Conservation (phyloP, 2,888 invertebrate genomes). For the Cerceris ruficornis region DNA sequence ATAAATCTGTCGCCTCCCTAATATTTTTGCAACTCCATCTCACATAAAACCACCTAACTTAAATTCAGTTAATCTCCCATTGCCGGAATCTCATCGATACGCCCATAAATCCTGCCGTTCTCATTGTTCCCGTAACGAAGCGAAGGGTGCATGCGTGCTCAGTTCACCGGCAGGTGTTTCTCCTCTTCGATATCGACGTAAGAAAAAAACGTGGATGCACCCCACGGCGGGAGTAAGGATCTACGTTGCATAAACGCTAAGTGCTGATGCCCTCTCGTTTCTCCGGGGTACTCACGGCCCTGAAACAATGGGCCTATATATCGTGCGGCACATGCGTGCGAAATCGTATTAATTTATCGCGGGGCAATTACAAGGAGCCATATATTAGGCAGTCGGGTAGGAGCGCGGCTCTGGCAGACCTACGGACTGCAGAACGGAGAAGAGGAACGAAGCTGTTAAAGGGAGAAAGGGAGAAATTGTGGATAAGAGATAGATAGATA, state of each 20-base stretch:
- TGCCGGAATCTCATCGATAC: conserved; percentile 26
- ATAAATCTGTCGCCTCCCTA: too few species aligned
- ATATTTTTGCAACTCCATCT: too few species aligned
- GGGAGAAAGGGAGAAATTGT: conserved; percentile 7
- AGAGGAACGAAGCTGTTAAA: conserved; percentile 41
- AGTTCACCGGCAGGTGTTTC: conserved; percentile 58
- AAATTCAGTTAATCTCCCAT: background rate
- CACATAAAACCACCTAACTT: conserved; percentile 28
- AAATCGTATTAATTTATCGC: conserved; percentile 77
- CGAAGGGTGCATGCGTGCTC: conserved; percentile 22
- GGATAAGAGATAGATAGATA: background rate
- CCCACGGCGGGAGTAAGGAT: conserved; percentile 19
- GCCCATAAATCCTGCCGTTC: conserved; percentile 36
- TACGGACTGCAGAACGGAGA: conserved; percentile 35
- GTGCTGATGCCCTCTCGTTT: conserved; percentile 40
- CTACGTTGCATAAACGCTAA: conserved; percentile 18
- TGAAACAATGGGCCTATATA: conserved; percentile 75
- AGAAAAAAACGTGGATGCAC: conserved; percentile 9
- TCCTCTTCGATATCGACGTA: conserved; percentile 48
- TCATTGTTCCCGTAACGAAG: conserved; percentile 62
- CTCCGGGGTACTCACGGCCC: conserved; percentile 46
- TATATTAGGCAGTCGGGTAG: conserved; percentile 73
- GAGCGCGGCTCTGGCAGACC: conserved; percentile 54
- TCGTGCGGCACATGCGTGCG: conserved; percentile 60
- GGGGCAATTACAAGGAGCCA: conserved; percentile 79